Conservation (phyloP, 2,888 invertebrate species). For the Noctua janthe region DNA sequence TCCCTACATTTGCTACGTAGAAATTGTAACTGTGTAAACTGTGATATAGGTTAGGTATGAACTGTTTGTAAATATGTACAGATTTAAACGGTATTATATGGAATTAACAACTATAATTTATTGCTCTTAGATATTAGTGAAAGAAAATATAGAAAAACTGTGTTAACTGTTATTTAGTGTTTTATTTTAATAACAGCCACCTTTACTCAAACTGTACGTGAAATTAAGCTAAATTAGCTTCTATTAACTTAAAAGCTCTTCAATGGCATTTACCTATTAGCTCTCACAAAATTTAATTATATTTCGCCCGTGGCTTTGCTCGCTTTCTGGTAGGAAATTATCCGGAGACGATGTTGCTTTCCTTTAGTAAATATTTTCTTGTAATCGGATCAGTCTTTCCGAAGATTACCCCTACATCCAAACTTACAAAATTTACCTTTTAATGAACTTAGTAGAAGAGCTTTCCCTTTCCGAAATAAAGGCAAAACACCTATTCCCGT, state of each 20-base stretch:
- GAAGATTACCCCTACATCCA: not conserved
- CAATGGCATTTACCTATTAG: not conserved
- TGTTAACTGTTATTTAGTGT: conserved; percentile 75
- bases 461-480: not conserved
- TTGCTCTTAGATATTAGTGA: conserved; percentile 77
- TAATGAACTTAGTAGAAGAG: not conserved
- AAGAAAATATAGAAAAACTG: conserved; percentile 79
- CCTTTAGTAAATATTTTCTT: not conserved
- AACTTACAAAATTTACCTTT: not conserved
- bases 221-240: not conserved
- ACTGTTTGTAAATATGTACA: conserved; percentile 80
- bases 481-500: not conserved
- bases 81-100: conserved; percentile 65
- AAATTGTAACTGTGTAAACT: conserved; percentile 64
- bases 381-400: not conserved
- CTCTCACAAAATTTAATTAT: not conserved
- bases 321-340: not conserved
- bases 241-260: not conserved
- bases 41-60: conserved; percentile 70
- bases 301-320: not conserved
- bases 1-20: conserved; percentile 66
- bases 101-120: conserved; percentile 78
- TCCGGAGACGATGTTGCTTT: not conserved
- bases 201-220: not conserved
- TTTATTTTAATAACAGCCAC: conserved; percentile 56